phyloP scores from a whole-genome alignment of 2,888 invertebrate species.

The Iphiclides podalirius region DNA sequence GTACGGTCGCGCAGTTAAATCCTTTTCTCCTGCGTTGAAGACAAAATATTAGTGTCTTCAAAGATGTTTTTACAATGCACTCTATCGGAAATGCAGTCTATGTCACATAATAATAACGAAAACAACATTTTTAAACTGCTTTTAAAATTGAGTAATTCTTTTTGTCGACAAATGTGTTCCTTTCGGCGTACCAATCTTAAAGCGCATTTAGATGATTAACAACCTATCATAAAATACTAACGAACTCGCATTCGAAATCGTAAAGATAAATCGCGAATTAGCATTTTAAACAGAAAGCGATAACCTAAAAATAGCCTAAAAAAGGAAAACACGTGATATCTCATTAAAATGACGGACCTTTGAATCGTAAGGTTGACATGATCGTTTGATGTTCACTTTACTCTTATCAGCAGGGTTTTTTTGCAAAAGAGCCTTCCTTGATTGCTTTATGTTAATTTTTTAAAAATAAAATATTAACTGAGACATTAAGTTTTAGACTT shows the following conservation, averaged over 20 bases:
- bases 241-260: constrained; percentile 15
- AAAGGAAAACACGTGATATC: constrained; percentile 3
- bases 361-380: constrained; percentile 22
- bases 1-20: too few species aligned
- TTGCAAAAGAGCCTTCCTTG: constrained; percentile 10
- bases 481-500: too few species aligned
- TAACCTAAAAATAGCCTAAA: constrained; percentile 13
- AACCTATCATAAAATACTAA: constrained; percentile 16
- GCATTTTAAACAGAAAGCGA: constrained; percentile 6
- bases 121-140: too few species aligned
- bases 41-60: too few species aligned
- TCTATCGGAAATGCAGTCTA: too few species aligned
- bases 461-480: not conserved
- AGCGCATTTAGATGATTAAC: constrained; percentile 12
- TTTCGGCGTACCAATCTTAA: not conserved
- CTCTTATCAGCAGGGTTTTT: constrained; percentile 15
- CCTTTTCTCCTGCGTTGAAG: too few species aligned
- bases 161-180: not conserved
- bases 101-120: too few species aligned
- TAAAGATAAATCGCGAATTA: constrained; percentile 21
- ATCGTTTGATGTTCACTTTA: constrained; percentile 23
- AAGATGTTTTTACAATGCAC: too few species aligned
- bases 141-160: too few species aligned
- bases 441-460: constrained; percentile 18
- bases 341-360: constrained; percentile 24